Evolutionary conservation across 2,797 vertebrate species (phyloP).

Genomic region (Cephalopachus bancanus): DNA sequence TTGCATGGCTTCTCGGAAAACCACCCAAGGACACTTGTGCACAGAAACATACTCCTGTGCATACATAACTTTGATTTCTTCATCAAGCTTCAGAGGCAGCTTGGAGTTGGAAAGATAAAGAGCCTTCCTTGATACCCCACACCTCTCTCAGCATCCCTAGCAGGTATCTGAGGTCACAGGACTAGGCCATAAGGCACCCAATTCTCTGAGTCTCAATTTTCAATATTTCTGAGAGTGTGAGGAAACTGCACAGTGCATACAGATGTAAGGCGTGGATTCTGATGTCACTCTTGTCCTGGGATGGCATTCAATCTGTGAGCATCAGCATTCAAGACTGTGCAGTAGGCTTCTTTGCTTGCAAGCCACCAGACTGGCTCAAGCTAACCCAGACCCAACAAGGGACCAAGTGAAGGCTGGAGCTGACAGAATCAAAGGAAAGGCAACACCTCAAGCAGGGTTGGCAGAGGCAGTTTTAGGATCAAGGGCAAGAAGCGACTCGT

Average conservation of each 20-base stretch:
- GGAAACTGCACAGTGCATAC: too few relatives aligned
- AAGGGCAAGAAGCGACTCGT: background rate
- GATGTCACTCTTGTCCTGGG: background rate
- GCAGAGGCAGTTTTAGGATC: background rate
- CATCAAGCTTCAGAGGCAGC: background rate
- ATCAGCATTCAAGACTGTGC: background rate
- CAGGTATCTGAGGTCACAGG: background rate
- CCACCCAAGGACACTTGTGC: background rate
- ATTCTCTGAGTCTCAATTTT: background rate
- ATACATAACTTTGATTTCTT: conserved; percentile 30
- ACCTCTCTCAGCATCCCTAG: background rate
- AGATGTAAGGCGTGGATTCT: background rate
- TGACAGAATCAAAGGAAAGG: conserved; percentile 14
- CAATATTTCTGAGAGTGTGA: background rate
- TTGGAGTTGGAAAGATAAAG: conserved; percentile 39
- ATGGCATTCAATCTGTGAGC: background rate
- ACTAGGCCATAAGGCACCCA: background rate
- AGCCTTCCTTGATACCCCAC: background rate
- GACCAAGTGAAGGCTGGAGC: background rate
- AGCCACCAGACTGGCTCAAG: background rate
- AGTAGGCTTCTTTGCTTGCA: background rate
- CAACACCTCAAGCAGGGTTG: background rate
- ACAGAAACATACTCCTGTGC: background rate
- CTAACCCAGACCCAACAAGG: background rate
- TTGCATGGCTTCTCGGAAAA: background rate